A percentile compares a stretch with the other conserved stretches of the same genome.
Conservation (phyloP, 2,797 vertebrate genomes). For the Rhynchotus rufescens region DNA sequence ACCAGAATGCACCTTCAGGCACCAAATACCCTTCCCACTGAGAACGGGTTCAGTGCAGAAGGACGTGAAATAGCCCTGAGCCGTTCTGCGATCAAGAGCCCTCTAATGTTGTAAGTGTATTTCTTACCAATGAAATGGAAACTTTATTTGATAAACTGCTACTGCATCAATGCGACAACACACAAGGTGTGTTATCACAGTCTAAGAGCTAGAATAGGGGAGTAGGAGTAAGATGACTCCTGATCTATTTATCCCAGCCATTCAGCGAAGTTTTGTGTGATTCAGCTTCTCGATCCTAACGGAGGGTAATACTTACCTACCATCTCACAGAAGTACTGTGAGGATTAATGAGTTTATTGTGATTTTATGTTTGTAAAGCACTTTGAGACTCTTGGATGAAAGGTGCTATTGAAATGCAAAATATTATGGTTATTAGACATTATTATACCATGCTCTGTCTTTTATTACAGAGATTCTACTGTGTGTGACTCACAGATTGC, state of each 20-base stretch:
- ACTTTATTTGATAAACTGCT: not conserved
- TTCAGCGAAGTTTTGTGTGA: not conserved
- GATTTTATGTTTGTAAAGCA: conserved; percentile 74
- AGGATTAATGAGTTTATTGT: conserved; percentile 53
- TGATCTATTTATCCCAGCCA: not conserved
- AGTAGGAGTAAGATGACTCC: not conserved
- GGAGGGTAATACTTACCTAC: not conserved
- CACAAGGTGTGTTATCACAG: not conserved
- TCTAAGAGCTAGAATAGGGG: not conserved
- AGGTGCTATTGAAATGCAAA: conserved; percentile 75
- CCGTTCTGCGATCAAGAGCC: not conserved
- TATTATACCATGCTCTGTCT: conserved; percentile 65
- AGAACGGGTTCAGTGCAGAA: not conserved
- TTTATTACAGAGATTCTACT: conserved; percentile 57
- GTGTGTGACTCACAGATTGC: conserved; percentile 57
- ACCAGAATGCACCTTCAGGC: accelerated
- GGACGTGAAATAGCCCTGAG: not conserved
- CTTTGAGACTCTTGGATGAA: conserved; percentile 71
- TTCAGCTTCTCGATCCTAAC: not conserved
- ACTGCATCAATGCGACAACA: not conserved
- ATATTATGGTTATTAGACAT: conserved; percentile 71
- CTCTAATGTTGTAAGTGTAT: not conserved
- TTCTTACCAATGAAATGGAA: not conserved
- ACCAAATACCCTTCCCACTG: not conserved
- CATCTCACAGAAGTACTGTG: not conserved